Conservation (phyloP, 2,797 vertebrate species). For the Phataginus tricuspis region DNA sequence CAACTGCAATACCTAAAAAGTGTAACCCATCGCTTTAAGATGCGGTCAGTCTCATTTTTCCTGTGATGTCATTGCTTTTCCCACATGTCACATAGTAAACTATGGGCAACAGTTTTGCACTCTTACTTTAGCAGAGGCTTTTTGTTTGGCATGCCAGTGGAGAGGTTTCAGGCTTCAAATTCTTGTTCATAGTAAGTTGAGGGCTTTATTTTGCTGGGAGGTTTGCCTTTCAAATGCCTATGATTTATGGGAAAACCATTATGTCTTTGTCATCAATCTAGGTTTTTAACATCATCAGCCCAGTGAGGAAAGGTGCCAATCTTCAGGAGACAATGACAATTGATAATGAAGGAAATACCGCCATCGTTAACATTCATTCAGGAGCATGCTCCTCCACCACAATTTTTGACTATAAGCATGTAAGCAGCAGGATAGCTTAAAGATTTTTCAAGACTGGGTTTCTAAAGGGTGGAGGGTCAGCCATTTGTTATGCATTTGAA, state of each 20-base stretch:
- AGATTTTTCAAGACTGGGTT: background rate
- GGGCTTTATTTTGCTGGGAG: background rate
- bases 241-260: background rate
- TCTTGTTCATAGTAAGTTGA: background rate
- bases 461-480: background rate
- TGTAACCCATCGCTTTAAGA: background rate
- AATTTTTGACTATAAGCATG: constrained; percentile 84
- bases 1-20: background rate
- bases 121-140: background rate
- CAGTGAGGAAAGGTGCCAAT: background rate
- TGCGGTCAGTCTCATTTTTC: background rate
- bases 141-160: background rate
- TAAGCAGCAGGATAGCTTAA: constrained; percentile 76
- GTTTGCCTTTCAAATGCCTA: background rate
- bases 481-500: background rate
- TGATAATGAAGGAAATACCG: constrained; percentile 63
- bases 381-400: constrained; percentile 85
- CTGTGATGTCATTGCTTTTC: background rate
- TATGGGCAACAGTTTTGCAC: background rate
- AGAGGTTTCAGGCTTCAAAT: background rate
- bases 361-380: constrained; percentile 76
- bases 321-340: constrained; percentile 84
- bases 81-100: background rate
- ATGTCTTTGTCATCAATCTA: constrained; percentile 57
- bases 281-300: constrained; percentile 76